Evolutionary conservation across 64 coral and sea anemone genomes (phyloP).

Genomic region (Porites lutea): DNA sequence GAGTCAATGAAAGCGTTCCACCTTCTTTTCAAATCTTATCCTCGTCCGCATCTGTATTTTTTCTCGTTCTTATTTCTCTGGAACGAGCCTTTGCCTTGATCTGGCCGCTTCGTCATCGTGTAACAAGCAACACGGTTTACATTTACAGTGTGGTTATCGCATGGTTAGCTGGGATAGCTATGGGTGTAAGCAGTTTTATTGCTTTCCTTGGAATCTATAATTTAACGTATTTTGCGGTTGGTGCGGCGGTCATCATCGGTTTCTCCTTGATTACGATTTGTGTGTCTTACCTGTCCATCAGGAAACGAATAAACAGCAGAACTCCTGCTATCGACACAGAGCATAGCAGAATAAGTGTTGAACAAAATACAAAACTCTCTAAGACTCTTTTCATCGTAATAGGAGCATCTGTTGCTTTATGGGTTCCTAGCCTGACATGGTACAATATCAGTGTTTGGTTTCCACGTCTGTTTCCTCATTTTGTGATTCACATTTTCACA

Average conservation of each 20-base stretch:
- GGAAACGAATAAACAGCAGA: no score
- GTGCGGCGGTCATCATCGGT: background rate
- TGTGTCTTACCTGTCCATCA: no score
- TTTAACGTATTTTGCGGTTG: background rate
- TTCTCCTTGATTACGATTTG: background rate
- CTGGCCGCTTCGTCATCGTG: constrained; percentile 1
- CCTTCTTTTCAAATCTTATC: background rate
- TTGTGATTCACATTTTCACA: background rate
- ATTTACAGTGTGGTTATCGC: background rate
- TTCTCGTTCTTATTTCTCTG: background rate
- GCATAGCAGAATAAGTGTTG: background rate
- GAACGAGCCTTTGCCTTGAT: background rate
- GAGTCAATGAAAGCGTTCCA: background rate
- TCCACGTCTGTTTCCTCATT: background rate
- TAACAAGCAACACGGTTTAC: background rate
- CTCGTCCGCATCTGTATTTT: background rate
- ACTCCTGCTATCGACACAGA: no score
- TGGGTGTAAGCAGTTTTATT: background rate
- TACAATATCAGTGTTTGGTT: background rate
- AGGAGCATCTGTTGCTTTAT: background rate
- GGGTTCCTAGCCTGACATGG: background rate
- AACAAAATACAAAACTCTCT: background rate
- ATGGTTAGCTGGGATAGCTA: background rate
- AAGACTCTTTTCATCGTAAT: constrained; percentile 26
- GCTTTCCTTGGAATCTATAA: background rate